Evolutionary conservation across 2,113 vertebrate genomes (phyloP).

Genomic region (Ammospiza nelsoni): DNA sequence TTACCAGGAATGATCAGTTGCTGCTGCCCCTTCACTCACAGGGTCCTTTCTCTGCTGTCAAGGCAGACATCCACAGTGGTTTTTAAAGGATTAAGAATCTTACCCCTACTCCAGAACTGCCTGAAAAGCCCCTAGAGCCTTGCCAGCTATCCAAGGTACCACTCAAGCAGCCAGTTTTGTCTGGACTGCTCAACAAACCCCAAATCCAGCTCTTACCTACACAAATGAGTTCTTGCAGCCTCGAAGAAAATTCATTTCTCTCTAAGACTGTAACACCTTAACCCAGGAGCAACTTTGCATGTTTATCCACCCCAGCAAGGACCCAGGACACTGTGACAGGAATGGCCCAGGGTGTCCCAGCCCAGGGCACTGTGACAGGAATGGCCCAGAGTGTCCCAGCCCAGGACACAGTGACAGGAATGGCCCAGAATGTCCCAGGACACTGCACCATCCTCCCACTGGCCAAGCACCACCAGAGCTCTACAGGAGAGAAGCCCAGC

Average conservation of each 20-base stretch:
- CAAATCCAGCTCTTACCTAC: background rate
- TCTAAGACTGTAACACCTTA: background rate
- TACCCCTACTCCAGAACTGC: background rate
- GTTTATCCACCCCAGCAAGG: background rate
- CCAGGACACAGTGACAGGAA: too few relatives aligned
- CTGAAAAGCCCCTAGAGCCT: background rate
- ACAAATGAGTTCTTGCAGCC: background rate
- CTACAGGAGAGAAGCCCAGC: background rate
- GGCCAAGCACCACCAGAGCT: background rate
- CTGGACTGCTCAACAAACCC: background rate
- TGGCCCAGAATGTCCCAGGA: background rate
- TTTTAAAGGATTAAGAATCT: background rate
- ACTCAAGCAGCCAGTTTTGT: background rate
- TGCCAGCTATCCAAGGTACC: background rate
- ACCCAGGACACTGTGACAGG: too few relatives aligned
- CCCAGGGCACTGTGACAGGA: background rate
- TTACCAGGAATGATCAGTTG: background rate
- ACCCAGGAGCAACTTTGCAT: background rate
- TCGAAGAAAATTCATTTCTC: background rate
- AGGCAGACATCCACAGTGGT: background rate
- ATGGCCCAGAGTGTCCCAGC: background rate
- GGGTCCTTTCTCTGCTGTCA: background rate
- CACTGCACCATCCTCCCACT: accelerated
- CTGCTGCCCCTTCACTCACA: background rate
- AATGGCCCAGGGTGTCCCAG: too few relatives aligned